Evolutionary conservation across 2,797 vertebrate genomes (phyloP).

Genomic region (Myripristis murdjan): DNA sequence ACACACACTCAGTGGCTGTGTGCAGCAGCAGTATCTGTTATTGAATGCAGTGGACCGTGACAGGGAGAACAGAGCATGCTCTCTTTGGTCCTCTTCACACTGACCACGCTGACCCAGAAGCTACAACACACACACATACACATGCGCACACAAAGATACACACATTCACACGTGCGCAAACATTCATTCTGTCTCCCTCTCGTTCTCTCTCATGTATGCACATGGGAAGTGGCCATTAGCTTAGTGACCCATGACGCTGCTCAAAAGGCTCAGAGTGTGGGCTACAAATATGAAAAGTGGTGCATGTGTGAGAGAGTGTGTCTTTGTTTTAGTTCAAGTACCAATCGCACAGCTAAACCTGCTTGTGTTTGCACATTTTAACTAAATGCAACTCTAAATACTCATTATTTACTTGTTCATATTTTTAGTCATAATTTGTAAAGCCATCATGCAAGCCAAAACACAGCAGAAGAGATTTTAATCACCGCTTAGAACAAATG

Average conservation of each 20-base stretch:
- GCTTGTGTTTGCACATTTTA: conserved; percentile 2
- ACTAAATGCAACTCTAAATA: too few relatives aligned
- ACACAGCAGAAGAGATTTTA: background rate
- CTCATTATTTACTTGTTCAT: too few relatives aligned
- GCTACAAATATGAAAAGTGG: conserved; percentile 51
- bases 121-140: conserved; percentile 23
- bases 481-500: background rate
- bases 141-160: background rate
- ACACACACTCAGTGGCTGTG: conserved; percentile 46
- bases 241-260: conserved; percentile 50
- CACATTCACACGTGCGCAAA: conserved; percentile 49
- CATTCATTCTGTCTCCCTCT: conserved; percentile 40
- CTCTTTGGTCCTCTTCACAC: conserved; percentile 68
- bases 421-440: background rate
- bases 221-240: conserved; percentile 51
- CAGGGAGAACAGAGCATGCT: conserved; percentile 69
- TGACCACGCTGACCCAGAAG: conserved; percentile 70
- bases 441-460: background rate
- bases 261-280: conserved; percentile 49
- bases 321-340: background rate
- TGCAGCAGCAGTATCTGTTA: conserved; percentile 60
- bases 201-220: conserved; percentile 34
- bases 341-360: too few relatives aligned
- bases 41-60: conserved; percentile 74
- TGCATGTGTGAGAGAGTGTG: conserved; percentile 7